Evolutionary conservation across 2,888 invertebrate genomes (phyloP).

Genomic region (Drosophila kuntzei): DNA sequence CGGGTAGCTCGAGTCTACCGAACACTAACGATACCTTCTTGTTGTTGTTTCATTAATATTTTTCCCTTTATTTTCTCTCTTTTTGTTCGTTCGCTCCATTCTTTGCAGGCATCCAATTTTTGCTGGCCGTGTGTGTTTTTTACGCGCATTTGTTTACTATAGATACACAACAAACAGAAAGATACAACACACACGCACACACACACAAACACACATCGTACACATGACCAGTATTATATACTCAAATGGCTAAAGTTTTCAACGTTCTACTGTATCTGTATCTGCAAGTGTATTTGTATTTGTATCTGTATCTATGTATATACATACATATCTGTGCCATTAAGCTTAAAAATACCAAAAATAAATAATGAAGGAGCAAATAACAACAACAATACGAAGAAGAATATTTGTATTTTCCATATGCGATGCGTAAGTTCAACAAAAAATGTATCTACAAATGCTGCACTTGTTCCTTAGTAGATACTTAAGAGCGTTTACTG

Average conservation of each 20-base stretch:
- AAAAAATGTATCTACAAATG: conserved; percentile 52
- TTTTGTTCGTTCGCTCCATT: conserved; percentile 31
- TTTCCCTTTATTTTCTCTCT: conserved; percentile 25
- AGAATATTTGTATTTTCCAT: conserved; percentile 25
- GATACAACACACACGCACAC: conserved; percentile 53
- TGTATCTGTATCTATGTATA: conserved; percentile 21
- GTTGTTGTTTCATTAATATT: conserved; percentile 64
- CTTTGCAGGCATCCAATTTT: conserved; percentile 57
- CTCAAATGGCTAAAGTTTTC: conserved; percentile 46
- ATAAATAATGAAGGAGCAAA: conserved; percentile 56
- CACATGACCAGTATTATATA: conserved; percentile 38
- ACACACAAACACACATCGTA: conserved; percentile 8
- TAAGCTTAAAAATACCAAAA: conserved; percentile 61
- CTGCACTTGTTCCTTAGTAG: conserved; percentile 49
- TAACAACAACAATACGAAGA: conserved; percentile 38
- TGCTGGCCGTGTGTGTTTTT: conserved; percentile 63
- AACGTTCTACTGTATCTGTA: conserved; percentile 30
- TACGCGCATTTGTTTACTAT: conserved; percentile 77
- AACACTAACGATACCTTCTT: conserved; percentile 39
- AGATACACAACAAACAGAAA: conserved; percentile 71
- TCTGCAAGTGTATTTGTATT: conserved; percentile 11
- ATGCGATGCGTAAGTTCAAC: conserved; percentile 2
- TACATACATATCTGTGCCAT: conserved; percentile 34
- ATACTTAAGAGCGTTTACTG: conserved; percentile 47
- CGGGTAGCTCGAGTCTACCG: conserved; percentile 36